Percentiles rank a stretch among this genome's conserved stretches.
Evolutionary conservation across 2,797 vertebrate species (phyloP).

Genomic region (Crenuchus spilurus): DNA sequence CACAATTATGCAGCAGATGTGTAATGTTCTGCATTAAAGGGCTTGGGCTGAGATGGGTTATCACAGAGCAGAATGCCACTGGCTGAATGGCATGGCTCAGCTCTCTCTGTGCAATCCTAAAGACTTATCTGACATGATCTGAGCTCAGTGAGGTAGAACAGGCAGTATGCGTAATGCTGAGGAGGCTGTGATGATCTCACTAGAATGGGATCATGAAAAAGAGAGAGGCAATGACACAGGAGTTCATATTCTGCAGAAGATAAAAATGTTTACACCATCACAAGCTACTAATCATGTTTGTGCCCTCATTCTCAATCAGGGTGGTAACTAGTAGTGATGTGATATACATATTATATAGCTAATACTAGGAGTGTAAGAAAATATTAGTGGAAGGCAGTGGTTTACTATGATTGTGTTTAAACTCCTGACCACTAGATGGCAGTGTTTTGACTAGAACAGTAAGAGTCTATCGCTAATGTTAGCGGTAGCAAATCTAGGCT

Average conservation of each 20-base stretch:
- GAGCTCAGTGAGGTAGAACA: constrained; percentile 16
- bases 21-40: constrained; percentile 39
- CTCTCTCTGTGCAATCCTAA: constrained; percentile 1
- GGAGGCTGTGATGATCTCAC: background rate
- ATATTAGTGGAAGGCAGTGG: no score
- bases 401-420: no score
- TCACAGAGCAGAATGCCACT: constrained; percentile 35
- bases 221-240: background rate
- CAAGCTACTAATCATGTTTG: no score
- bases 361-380: no score
- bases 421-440: no score
- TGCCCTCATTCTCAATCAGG: no score
- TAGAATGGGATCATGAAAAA: background rate
- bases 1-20: constrained; percentile 65
- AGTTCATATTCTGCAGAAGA: background rate
- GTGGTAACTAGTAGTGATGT: no score
- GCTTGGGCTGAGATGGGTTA: constrained; percentile 54
- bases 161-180: background rate
- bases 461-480: no score
- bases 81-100: constrained; percentile 3
- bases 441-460: no score
- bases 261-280: background rate
- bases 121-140: constrained; percentile 21
- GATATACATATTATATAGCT: no score
- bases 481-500: no score